phyloP scores from a whole-genome alignment of 2,888 invertebrate genomes.

The Gandaritis pyraliata region DNA sequence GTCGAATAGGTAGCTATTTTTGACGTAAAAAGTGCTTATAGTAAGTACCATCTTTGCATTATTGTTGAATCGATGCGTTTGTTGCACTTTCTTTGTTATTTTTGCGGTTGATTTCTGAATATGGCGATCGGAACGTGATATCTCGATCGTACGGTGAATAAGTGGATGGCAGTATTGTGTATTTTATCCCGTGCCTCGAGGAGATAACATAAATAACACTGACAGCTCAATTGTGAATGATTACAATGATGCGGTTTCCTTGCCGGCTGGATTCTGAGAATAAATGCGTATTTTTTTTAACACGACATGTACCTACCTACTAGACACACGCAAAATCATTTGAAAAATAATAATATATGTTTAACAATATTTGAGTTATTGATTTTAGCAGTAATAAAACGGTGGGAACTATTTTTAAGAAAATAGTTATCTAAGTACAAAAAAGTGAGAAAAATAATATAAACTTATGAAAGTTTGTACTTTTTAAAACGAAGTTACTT shows the following conservation, averaged over 20 bases:
- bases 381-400: neutral
- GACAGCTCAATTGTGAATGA: constrained; percentile 70
- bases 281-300: constrained; percentile 17
- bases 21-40: neutral
- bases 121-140: constrained; percentile 32
- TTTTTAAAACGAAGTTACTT: constrained; percentile 55
- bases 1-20: neutral
- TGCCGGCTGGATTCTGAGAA: constrained; percentile 15
- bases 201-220: constrained; percentile 60
- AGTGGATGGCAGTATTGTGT: constrained; percentile 36
- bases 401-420: neutral
- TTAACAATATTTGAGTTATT: neutral
- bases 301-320: too few species aligned
- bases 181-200: constrained; percentile 42
- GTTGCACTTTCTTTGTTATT: constrained; percentile 29
- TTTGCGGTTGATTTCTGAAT: constrained; percentile 34
- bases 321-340: constrained; percentile 1
- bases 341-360: neutral
- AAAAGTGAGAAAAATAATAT: neutral
- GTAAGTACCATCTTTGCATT: neutral
- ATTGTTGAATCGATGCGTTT: constrained; percentile 21
- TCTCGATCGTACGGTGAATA: constrained; percentile 36
- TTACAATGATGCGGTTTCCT: constrained; percentile 50
- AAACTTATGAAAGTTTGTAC: constrained; percentile 45
- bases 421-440: neutral